phyloP scores from a whole-genome alignment of 2,888 invertebrate genomes.

The Stegana nigrithorax region DNA sequence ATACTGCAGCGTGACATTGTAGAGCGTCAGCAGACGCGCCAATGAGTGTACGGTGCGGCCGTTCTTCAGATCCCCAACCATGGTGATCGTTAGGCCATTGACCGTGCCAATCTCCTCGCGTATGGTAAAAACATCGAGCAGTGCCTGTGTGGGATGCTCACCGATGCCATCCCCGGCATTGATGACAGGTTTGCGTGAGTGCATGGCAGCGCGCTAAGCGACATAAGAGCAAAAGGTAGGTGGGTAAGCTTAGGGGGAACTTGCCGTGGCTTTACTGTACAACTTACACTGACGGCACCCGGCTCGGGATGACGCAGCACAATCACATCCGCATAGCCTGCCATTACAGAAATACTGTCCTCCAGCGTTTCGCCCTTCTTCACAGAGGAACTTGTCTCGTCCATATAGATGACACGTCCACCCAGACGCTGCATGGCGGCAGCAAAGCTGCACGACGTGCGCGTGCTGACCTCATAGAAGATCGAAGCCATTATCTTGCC shows the following conservation, averaged over 20 bases:
- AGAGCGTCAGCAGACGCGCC: constrained; percentile 91
- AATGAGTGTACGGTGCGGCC: constrained; percentile 98
- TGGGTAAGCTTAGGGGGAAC: background rate
- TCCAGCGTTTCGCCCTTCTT: constrained; percentile 97
- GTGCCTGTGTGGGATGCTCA: constrained; percentile 97
- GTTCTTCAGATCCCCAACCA: constrained; percentile 98
- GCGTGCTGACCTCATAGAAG: constrained; percentile 97
- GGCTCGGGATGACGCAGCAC: constrained; percentile 94
- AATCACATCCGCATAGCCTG: constrained; percentile 93
- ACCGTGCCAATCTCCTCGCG: constrained; percentile 99
- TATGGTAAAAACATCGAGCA: constrained; percentile 97
- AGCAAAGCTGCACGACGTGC: constrained; percentile 95
- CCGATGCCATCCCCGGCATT: constrained; percentile 99
- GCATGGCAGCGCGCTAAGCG: constrained; percentile 80
- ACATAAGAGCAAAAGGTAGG: background rate
- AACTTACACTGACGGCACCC: constrained; percentile 87
- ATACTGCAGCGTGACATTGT: constrained; percentile 92
- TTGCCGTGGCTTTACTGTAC: background rate
- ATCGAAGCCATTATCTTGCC: constrained; percentile 96
- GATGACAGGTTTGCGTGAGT: constrained; percentile 89
- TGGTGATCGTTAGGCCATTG: constrained; percentile 95
- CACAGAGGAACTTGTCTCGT: constrained; percentile 90
- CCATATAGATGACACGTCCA: constrained; percentile 90
- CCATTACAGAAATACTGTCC: constrained; percentile 87
- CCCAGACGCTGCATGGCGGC: constrained; percentile 97